These are phyloP conservation scores for Hanleya hanleyi DNA, from an alignment of 2,888 invertebrate species.

Conservation along the genomic window DNA sequence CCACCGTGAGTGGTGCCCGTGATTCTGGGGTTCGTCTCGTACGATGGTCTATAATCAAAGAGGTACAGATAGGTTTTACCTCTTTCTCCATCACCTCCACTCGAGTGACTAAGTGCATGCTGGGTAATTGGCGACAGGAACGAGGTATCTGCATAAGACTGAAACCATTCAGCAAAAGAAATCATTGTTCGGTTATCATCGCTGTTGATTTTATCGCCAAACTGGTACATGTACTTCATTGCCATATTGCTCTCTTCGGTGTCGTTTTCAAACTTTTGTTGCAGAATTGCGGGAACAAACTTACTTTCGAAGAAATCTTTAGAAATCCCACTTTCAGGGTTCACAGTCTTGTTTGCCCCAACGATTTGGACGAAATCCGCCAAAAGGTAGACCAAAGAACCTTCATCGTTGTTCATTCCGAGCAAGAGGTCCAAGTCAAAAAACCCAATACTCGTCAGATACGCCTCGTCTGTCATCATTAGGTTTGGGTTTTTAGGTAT, in stretches of 20 bases:
- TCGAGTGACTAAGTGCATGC: not conserved
- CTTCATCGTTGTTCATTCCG: constrained; percentile 3
- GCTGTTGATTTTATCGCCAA: not conserved
- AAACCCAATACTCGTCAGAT: not conserved
- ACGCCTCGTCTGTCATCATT: not conserved
- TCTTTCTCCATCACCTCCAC: not conserved
- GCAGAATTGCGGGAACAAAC: not conserved
- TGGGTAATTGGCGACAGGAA: not conserved
- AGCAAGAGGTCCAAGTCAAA: not conserved
- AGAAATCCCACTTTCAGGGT: not conserved
- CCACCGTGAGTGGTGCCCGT: not conserved
- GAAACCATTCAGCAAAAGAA: not conserved
- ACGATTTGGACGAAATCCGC: not conserved
- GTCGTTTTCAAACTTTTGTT: not conserved
- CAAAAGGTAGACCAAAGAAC: not conserved
- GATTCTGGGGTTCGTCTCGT: not conserved
- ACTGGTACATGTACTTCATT: not conserved
- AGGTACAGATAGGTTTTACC: not conserved
- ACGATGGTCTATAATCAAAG: not conserved
- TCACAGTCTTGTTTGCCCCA: not conserved
- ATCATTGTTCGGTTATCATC: not conserved
- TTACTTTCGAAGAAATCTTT: not conserved
- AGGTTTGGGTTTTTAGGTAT: not conserved
- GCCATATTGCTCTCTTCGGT: not conserved
- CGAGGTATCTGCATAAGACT: not conserved